These are phyloP conservation scores for Carcina quercana DNA, from an alignment of 2,888 invertebrate genomes.

Conservation along the genomic window DNA sequence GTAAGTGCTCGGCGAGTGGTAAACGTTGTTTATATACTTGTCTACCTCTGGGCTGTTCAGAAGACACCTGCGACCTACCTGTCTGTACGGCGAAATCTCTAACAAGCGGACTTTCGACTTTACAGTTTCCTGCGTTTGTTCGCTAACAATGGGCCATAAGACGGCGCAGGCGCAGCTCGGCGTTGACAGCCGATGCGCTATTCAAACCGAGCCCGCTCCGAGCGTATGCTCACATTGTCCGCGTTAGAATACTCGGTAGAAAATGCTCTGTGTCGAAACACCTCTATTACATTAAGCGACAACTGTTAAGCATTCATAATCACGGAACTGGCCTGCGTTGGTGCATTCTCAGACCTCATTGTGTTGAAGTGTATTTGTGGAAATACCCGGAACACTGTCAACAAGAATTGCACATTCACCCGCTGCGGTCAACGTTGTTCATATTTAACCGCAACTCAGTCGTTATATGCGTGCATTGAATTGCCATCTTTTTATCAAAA, in stretches of 20 bases:
- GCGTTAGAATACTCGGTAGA: slow-evolving; percentile 31
- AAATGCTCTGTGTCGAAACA: slow-evolving; percentile 17
- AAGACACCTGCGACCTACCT: slow-evolving; percentile 68
- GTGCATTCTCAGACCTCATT: background rate
- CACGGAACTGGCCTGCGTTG: slow-evolving; percentile 9
- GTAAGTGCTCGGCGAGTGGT: slow-evolving; percentile 24
- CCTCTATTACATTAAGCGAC: slow-evolving; percentile 16
- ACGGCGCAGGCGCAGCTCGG: slow-evolving; percentile 37
- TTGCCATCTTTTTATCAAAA: too few relatives aligned
- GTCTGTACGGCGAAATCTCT: slow-evolving; percentile 54
- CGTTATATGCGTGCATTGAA: too few relatives aligned
- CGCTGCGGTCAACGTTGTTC: too few relatives aligned
- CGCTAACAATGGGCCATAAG: slow-evolving; percentile 64
- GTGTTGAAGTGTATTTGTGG: slow-evolving; percentile 3
- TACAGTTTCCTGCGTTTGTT: slow-evolving; percentile 72
- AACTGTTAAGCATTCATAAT: slow-evolving; percentile 13
- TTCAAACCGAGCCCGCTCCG: slow-evolving; percentile 44
- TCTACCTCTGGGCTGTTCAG: slow-evolving; percentile 31
- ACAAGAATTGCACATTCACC: too few relatives aligned
- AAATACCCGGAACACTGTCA: slow-evolving; percentile 8
- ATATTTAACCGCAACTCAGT: too few relatives aligned
- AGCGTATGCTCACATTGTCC: slow-evolving; percentile 40
- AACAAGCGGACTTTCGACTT: slow-evolving; percentile 62
- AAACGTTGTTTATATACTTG: slow-evolving; percentile 48
- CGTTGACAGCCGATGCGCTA: slow-evolving; percentile 50